These are phyloP conservation scores for Habrosyne pyritoides DNA, from an alignment of 2,888 invertebrate species.

Conservation along the genomic window DNA sequence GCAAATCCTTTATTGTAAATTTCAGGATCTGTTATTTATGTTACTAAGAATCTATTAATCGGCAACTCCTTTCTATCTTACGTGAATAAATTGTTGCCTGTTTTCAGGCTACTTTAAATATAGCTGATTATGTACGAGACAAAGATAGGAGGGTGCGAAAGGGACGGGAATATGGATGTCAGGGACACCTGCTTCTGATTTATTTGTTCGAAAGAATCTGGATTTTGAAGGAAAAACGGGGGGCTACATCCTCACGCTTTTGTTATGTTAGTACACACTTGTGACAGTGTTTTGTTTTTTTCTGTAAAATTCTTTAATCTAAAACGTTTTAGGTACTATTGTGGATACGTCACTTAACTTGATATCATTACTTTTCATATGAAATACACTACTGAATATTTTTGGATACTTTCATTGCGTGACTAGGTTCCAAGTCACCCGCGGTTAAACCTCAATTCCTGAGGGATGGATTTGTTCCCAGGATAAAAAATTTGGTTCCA, in stretches of 20 bases:
- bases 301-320: no score
- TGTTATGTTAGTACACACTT: constrained; percentile 26
- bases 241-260: neutral
- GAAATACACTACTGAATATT: no score
- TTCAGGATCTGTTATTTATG: constrained; percentile 22
- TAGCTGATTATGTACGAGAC: constrained; percentile 38
- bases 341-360: no score
- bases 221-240: constrained; percentile 46
- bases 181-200: constrained; percentile 62
- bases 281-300: neutral
- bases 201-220: constrained; percentile 62
- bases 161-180: constrained; percentile 37
- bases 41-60: constrained; percentile 28
- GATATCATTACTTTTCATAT: no score
- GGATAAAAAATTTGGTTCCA: no score
- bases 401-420: no score
- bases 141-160: constrained; percentile 21
- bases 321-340: no score
- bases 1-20: no score
- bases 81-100: constrained; percentile 36
- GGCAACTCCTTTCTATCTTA: constrained; percentile 34
- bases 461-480: no score
- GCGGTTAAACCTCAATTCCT: no score
- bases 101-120: constrained; percentile 17
- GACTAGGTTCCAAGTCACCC: no score